Conservation (phyloP, 2,888 invertebrate genomes). For the Drosophila diplacantha region DNA sequence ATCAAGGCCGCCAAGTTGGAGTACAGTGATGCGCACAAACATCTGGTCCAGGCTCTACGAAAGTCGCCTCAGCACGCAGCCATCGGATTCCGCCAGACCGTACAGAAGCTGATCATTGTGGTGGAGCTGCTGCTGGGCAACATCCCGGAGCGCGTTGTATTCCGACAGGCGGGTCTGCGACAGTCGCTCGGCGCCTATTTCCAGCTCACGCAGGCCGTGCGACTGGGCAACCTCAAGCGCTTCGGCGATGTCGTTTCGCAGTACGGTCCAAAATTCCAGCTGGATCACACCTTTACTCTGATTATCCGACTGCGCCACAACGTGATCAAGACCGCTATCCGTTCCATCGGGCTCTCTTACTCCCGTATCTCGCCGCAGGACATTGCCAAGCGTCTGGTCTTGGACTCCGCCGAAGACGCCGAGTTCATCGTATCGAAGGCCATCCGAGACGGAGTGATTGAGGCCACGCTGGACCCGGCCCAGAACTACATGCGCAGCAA, state of each 20-base stretch:
- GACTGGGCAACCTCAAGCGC: constrained; percentile 94
- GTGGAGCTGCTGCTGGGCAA: constrained; percentile 97
- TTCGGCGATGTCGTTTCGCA: constrained; percentile 96
- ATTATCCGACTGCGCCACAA: constrained; percentile 97
- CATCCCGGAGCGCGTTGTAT: constrained; percentile 97
- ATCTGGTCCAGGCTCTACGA: constrained; percentile 94
- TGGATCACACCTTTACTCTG: constrained; percentile 96
- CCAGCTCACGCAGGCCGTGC: constrained; percentile 97
- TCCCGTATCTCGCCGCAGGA: constrained; percentile 96
- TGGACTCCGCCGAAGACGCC: constrained; percentile 98
- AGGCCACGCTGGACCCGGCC: constrained; percentile 96
- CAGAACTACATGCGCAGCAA: constrained; percentile 98
- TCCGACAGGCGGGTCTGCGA: constrained; percentile 92
- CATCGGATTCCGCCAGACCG: constrained; percentile 98
- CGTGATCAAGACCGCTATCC: constrained; percentile 98
- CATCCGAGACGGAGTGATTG: constrained; percentile 98
- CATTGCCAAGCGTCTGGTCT: constrained; percentile 93
- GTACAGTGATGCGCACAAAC: constrained; percentile 98
- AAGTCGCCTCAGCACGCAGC: constrained; percentile 99
- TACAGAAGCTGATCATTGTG: constrained; percentile 95
- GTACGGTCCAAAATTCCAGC: constrained; percentile 93
- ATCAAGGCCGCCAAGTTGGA: constrained; percentile 99
- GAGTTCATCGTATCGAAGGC: constrained; percentile 99
- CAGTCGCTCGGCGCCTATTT: constrained; percentile 96
- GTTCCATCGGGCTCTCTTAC: constrained; percentile 97